Base-by-base conservation (phyloP, 2,797 vertebrate species). In the Spinus pinus region DNA sequence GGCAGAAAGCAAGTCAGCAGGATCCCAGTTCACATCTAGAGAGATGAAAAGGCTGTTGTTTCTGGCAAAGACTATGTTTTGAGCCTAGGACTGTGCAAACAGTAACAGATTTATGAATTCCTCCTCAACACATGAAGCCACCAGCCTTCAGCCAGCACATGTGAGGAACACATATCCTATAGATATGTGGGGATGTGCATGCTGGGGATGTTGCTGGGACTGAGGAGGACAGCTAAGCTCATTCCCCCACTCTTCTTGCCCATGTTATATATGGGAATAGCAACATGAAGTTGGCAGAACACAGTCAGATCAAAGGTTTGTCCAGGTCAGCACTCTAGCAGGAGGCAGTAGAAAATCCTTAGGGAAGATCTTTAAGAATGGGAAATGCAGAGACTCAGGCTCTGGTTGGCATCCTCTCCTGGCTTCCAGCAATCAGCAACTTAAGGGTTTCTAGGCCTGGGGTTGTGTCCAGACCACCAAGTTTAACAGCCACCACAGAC, bases 401-500 rank as follows among this genome's bases (percentile, higher is more conserved):
- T 94, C 89, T 2, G 44, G 54, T 88, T 96, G 95, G 89, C 90
- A 91, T 86, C 41, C 30, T 81, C 35, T 94, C 57, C 54, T 95
- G 90, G 93, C 74, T 94, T 91, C 47, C 62, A 91, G 53, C 53
- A 94, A 88, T 47, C 69, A 94, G 39, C 28, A 94, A 53, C 73
- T 90, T 91, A 90, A 74, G 88, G 67, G 31, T 94, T 54, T 77
- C 75, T 94, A 85, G 72, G 69, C 50, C 85, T 42, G 14, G 69
- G 24, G 85, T 27, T 94, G 69, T 58, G 33, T 95, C 91, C 93
- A 96, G 96, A 96, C 95, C 93, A 96, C 89, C 91, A 94, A 88
- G 87, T 86, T 95, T 88, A 91, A 88, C 85, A 94, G 70, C 39
- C 91, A 90, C 49, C 80, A 83, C 0, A 14, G 92, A 92, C 23